Evolutionary conservation across 2,113 vertebrate species (phyloP), one percentile per base, ranked within the genome.

Genomic region (Alosa alosa): DNA sequence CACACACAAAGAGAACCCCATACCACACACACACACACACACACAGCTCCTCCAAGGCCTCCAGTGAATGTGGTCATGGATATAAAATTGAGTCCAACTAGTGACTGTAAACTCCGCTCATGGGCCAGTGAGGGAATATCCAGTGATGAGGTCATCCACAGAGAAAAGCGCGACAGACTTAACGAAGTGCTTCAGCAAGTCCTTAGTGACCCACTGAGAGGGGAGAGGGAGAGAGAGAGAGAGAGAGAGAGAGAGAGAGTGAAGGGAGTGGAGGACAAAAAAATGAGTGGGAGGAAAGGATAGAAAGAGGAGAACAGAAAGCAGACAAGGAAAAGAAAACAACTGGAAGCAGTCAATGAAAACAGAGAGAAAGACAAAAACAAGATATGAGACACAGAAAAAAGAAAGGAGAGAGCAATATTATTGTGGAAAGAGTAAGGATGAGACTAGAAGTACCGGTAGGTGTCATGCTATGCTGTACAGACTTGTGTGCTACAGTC

Each of bases 91-190:
- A 72, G 64, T 72, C 64, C 64, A 72, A 72, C 64, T 72, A 72
- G 60, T 72, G 64, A 72, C 64, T 72, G 64, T 25, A 72, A 72
- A 72, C 64, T 36, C 60, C 60, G 64, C 39, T 83, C 50, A 18
- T 31, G 64, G 86, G 49, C 84, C 25, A 85, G 49, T 78, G 81
- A 87, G 83, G 44, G 84, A 25, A 87, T 87, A 89, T 81, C 81
- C 81, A 86, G 36, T 44, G 25, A 60, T 83, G 64, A 87, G 83
- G 83, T 86, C 83, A 83, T n/a, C 36, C 8, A 25, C 25, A 25
- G n/a, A 72, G 64, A 31, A 72, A 25, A 25, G 64, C 25, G 64
- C 64, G 64, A 72, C 64, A 72, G 64, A 31, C 64, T 72, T 72
- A 72, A 72, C 64, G n/a, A 31, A 72, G n/a, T 72, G 64, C 64